Evolutionary conservation across 2,797 vertebrate species (phyloP), one percentile per base, ranked within the genome.

Genomic region (Leptatherina wallacei): DNA sequence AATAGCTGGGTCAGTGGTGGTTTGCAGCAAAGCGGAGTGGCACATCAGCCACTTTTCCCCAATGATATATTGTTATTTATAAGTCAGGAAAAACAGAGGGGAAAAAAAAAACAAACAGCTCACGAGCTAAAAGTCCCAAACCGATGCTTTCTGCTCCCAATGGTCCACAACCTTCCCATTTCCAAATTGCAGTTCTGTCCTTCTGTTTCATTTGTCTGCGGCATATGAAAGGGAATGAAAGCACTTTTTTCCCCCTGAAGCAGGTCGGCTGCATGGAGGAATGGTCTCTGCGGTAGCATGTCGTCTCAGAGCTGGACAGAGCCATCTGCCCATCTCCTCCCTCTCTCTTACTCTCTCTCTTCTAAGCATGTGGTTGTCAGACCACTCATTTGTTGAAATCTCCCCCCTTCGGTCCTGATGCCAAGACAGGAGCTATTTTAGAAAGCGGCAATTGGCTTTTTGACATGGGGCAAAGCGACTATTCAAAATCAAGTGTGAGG

Each of bases 1-100:
- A 88, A 85, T 80, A 87, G 82, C 73, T 54, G 60, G 82, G 75
- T 79, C 83, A 82, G 79, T 71, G 75, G 75, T 65, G 91, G 91
- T 93, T 92, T 89, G 82, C 89, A 91, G 81, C 68, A 64, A 84
- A 87, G 90, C 79, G 16, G 33, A 83, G 77, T 88, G 52, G 81
- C 75, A 75, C 80, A 87, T 86, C 35, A 80, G 82, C 75, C 79
- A 79, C 88, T 91, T 90, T 85, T 52, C 69, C 75, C 73, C 82
- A 88, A 89, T 90, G 88, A 91, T 88, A 86, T 84, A 89, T 87
- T 93, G 90, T 92, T 93, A 92, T 94, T 94, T 94, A 92, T 94
- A 93, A 86, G 75, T 80, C 67, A 61, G 72, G 83, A 79, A 83
- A 83, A 82, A 86, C 76, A 84, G 36, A 57, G 68, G 29, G 27